phyloP scores from a whole-genome alignment of 1,140 invertebrate genomes.

The Drosophila lini region DNA sequence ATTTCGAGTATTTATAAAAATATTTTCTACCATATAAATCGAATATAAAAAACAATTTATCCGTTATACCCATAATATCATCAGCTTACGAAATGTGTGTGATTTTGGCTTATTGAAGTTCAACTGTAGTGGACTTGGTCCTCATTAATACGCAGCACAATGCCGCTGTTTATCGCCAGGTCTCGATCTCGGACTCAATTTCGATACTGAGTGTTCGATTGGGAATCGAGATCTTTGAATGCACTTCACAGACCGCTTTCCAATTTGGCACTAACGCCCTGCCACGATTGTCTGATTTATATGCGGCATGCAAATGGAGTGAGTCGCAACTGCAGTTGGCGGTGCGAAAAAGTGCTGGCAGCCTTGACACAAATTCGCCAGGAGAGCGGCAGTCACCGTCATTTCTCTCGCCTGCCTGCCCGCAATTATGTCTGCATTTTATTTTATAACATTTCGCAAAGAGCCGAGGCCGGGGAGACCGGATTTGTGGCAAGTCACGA shows the following conservation, averaged over 20 bases:
- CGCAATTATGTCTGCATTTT: slow-evolving; percentile 60
- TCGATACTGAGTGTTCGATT: slow-evolving; percentile 28
- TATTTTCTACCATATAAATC: neutral
- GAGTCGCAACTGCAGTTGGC: slow-evolving; percentile 33
- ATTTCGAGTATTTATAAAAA: neutral
- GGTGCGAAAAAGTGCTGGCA: slow-evolving; percentile 44
- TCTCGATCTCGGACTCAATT: slow-evolving; percentile 35
- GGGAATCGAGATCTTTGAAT: slow-evolving; percentile 26
- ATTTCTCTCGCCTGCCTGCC: slow-evolving; percentile 10
- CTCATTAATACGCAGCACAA: slow-evolving; percentile 65
- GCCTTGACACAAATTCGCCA: slow-evolving; percentile 73
- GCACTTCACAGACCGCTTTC: slow-evolving; percentile 53
- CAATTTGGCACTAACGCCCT: slow-evolving; percentile 60
- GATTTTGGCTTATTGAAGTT: neutral
- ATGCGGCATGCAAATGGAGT: slow-evolving; percentile 59
- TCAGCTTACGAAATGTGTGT: neutral
- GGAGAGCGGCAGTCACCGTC: slow-evolving; percentile 38
- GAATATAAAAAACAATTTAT: too few relatives aligned
- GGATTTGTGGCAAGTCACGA: slow-evolving; percentile 73
- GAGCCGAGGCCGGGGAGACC: slow-evolving; percentile 35
- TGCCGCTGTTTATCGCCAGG: slow-evolving; percentile 39
- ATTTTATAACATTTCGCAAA: slow-evolving; percentile 62
- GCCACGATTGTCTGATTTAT: slow-evolving; percentile 51
- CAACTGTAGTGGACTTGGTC: neutral
- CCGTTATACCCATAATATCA: too few relatives aligned